Base-by-base conservation (phyloP, 2,113 vertebrate species). In the Centrocercus urophasianus region DNA sequence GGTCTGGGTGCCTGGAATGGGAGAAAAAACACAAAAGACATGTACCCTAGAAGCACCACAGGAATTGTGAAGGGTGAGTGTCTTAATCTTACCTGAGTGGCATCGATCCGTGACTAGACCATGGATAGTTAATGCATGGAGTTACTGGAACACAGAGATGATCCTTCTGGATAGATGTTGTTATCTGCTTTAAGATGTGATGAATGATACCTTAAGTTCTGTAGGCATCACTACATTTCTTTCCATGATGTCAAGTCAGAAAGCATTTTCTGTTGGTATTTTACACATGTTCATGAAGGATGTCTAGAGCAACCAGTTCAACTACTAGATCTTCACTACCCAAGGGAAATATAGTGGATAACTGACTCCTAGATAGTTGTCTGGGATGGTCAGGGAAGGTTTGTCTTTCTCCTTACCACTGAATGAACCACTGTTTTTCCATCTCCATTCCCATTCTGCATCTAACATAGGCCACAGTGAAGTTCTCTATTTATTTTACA, bases 361-460 rank as follows among this genome's bases (percentile, higher is more conserved):
- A 36, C 13, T 10, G 20, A 25, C 24, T 8, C 7, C 57, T 17
- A 2, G 7, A n/a, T 1, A 1, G 0, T 1, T 12, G 3, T 32
- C 40, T 65, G 32, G 36, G 6, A 30, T 8, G 25, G 3, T 13
- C 13, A 40, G 43, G 15, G 27, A 71, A 60, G 11, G 13, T 66
- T 54, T 64, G 11, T 11, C 30, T 82, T 82, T 12, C 52, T 85
- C 6, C 2, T 36, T 34, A 6, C 6, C 12, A 6, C 74, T 79
- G 21, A 20, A 13, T 15, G 8, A 74, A 88, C 28, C 27, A 11
- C 9, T 27, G 13, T 12, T 59, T 80, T 42, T 10, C 13, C 38
- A 65, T 4, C 11, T 64, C 11, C 20, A 76, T 59, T 71, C 43
- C 50, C 13, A 60, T 47, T 75, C 38, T 47, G 13, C 28, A 42